Conservation (phyloP, 2,888 invertebrate species). For the Nowickia ferox region DNA sequence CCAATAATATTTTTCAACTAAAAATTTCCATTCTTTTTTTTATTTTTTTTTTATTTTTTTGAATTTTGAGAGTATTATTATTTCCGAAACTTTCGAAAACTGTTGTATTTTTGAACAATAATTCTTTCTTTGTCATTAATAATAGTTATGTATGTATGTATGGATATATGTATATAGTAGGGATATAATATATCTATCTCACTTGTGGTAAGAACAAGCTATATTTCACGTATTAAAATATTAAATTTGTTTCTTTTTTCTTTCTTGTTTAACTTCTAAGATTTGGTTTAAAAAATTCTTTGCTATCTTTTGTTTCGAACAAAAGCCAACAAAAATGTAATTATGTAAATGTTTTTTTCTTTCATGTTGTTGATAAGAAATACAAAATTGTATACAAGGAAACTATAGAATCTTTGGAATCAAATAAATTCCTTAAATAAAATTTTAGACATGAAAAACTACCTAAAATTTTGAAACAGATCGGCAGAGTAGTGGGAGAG, state of each 20-base stretch:
- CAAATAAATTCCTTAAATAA: slow-evolving; percentile 1
- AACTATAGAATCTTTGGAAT: slow-evolving; percentile 6
- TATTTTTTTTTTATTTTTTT: not conserved
- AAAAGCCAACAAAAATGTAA: slow-evolving; percentile 1
- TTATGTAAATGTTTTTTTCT: slow-evolving; percentile 5
- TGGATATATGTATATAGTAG: slow-evolving; percentile 4
- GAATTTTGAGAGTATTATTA: slow-evolving; percentile 17
- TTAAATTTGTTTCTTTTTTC: slow-evolving; percentile 15
- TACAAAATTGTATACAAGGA: slow-evolving; percentile 19
- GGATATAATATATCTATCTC: slow-evolving; percentile 5
- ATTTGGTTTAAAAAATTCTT: slow-evolving; percentile 49
- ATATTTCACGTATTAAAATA: slow-evolving; percentile 37
- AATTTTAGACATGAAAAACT: slow-evolving; percentile 29
- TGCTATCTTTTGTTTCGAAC: slow-evolving; percentile 23
- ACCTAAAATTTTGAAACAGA: slow-evolving; percentile 24
- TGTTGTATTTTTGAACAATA: not conserved
- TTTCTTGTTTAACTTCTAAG: slow-evolving; percentile 38
- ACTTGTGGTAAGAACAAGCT: slow-evolving; percentile 49
- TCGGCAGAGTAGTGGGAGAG: slow-evolving; percentile 54
- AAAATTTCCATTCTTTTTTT: not conserved
- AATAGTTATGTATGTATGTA: slow-evolving; percentile 8
- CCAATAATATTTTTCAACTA: not conserved
- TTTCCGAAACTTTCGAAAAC: not conserved
- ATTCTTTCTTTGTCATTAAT: slow-evolving; percentile 5
- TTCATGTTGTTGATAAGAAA: slow-evolving; percentile 17